Percentiles rank a stretch among this genome's conserved stretches.
phyloP scores from a whole-genome alignment of 2,888 invertebrate species.

The Drosophila subsilvestris region DNA sequence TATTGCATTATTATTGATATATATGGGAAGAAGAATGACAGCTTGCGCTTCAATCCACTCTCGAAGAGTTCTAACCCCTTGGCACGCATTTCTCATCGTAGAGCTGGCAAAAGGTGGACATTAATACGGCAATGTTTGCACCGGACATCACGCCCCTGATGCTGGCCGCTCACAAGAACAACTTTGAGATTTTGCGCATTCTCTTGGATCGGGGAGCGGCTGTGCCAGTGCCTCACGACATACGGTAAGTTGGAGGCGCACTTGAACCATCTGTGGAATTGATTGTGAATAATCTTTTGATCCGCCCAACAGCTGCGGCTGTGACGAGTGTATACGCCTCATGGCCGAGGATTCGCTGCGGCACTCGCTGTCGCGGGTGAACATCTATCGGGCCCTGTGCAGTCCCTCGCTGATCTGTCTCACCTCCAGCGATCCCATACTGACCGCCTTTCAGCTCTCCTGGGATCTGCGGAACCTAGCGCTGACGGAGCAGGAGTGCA shows the following conservation, averaged over 20 bases:
- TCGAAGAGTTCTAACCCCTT: background rate
- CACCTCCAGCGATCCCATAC: slow-evolving; percentile 95
- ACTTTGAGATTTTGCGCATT: slow-evolving; percentile 97
- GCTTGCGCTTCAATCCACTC: background rate
- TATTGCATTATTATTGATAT: background rate
- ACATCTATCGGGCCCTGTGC: slow-evolving; percentile 95
- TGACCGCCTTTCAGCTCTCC: slow-evolving; percentile 97
- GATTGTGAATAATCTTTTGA: background rate
- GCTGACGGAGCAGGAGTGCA: slow-evolving; percentile 96
- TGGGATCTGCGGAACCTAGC: slow-evolving; percentile 96
- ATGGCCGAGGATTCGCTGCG: slow-evolving; percentile 91
- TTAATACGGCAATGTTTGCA: slow-evolving; percentile 93
- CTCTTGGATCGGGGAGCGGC: slow-evolving; percentile 96
- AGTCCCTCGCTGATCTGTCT: slow-evolving; percentile 97
- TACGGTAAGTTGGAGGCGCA: slow-evolving; percentile 86
- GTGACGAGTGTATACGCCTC: slow-evolving; percentile 92
- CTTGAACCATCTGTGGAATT: background rate
- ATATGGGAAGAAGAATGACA: too few species aligned
- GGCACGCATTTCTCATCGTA: slow-evolving; percentile 79
- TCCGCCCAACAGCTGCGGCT: slow-evolving; percentile 88
- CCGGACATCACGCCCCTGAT: slow-evolving; percentile 97
- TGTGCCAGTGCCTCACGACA: slow-evolving; percentile 94
- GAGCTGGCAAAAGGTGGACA: slow-evolving; percentile 95
- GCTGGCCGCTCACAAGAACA: slow-evolving; percentile 96
- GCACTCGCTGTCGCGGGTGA: slow-evolving; percentile 94